Conservation (phyloP, 2,113 vertebrate genomes). For the Lonchura striata region DNA sequence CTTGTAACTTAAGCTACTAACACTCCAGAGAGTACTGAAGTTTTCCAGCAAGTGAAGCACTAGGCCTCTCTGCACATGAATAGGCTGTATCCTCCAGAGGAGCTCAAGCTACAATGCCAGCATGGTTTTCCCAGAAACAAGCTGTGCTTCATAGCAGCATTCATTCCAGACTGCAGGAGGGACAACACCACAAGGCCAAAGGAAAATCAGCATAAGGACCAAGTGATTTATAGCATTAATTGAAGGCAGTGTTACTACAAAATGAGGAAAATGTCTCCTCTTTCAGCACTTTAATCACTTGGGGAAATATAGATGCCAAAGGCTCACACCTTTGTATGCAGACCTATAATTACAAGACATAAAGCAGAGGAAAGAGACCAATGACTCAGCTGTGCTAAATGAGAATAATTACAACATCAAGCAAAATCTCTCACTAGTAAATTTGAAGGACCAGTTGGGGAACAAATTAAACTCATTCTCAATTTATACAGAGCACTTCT, state of each 20-base stretch:
- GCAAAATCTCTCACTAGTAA: neutral
- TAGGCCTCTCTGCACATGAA: neutral
- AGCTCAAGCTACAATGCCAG: slow-evolving; percentile 18
- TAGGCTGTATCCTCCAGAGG: slow-evolving; percentile 3
- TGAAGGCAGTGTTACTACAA: neutral
- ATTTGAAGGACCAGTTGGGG: neutral
- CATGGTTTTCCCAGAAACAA: slow-evolving; percentile 46
- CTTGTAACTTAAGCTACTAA: neutral
- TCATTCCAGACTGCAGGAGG: slow-evolving; percentile 23
- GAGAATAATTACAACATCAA: neutral
- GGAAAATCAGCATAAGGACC: slow-evolving; percentile 36
- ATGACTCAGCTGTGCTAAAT: neutral
- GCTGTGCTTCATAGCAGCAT: neutral
- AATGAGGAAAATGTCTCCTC: neutral
- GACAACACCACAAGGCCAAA: slow-evolving; percentile 26
- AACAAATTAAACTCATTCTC: neutral
- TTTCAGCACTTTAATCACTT: neutral
- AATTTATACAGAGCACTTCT: neutral
- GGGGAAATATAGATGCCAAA: neutral
- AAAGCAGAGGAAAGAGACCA: neutral
- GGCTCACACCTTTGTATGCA: neutral
- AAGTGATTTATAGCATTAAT: slow-evolving; percentile 19
- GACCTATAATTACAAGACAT: neutral
- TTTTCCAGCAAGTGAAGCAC: slow-evolving; percentile 12
- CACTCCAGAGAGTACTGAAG: neutral